Conservation (phyloP, 1,140 invertebrate species). For the Yoshiicerus persimilis region DNA sequence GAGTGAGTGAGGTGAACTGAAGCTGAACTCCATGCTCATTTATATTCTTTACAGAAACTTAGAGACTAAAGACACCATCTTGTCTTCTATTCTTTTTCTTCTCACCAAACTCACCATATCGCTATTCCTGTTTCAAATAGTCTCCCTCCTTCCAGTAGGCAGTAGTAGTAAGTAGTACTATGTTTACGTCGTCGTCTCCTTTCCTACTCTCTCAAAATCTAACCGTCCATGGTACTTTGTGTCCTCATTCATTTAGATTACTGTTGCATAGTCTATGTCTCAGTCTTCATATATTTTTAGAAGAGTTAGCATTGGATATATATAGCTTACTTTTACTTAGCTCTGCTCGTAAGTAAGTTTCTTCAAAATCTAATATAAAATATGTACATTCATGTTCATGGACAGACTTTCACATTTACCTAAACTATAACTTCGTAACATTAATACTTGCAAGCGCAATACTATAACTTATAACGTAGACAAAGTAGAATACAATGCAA, state of each 20-base stretch:
- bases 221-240: not conserved
- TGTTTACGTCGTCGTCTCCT: not conserved
- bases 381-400: not conserved
- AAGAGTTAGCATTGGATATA: not conserved
- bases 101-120: not conserved
- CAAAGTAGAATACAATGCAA: not conserved
- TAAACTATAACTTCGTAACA: not conserved
- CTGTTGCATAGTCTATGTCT: not conserved
- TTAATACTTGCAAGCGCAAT: no score
- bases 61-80: not conserved
- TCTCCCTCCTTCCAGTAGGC: not conserved
- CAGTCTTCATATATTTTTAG: not conserved
- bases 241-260: conserved; percentile 4
- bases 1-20: not conserved
- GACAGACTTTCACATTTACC: not conserved
- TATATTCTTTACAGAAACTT: not conserved
- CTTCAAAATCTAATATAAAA: not conserved
- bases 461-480: not conserved
- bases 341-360: not conserved
- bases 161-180: no score
- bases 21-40: not conserved
- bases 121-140: not conserved
- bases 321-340: not conserved
- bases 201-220: not conserved
- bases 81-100: not conserved